Base-by-base conservation (phyloP, 2,888 invertebrate genomes). In the Hydriomena furcata region DNA sequence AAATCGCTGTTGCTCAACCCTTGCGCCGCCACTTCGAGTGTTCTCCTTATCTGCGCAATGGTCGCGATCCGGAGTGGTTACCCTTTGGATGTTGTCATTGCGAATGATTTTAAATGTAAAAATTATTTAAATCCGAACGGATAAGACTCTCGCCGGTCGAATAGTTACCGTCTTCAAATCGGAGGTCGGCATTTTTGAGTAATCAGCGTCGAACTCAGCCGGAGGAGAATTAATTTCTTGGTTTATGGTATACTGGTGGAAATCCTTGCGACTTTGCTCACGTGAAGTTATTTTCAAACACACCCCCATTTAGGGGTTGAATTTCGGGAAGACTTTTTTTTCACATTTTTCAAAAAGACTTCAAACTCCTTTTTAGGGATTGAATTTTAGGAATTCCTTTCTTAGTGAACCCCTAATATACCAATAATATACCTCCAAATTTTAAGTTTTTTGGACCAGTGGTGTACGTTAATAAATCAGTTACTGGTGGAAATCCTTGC, bases 51-150 rank as follows among this genome's bases (percentile, higher is more conserved):
- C 88, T 88, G 76, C 76, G 82, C 83, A 84, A 86, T 86, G 88
- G 85, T 83, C 78, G 84, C 86, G 84, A 87, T 86, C 82, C 85
- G 63, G 79, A 76, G 80, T 77, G 87, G 89, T 88, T 90, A 90
- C 89, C 89, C 89, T 89, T 90, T 89, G 87, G 88, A 88, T 86
- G 87, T 85, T 81, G 86, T 85, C 87, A 82, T 82, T 78, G 82
- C 84, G 83, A 89, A 88, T 89, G 90, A 90, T 90, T 90, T 88
- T 90, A 90, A 90, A 90, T 90, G 89, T 88, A 89, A 88, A 88
- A 90, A 90, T 90, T 90, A 90, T 90, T 89, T 88, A 89, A 90
- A 90, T 89, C 55, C 61, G 53, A 49, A 64, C 61, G 87, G 85
- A 84, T 84, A 84, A 86, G 86, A 75, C 76, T 28, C 71, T 60